Evolutionary conservation across 2,797 vertebrate genomes (phyloP).

Genomic region (Gymnoscopelus microlampas): DNA sequence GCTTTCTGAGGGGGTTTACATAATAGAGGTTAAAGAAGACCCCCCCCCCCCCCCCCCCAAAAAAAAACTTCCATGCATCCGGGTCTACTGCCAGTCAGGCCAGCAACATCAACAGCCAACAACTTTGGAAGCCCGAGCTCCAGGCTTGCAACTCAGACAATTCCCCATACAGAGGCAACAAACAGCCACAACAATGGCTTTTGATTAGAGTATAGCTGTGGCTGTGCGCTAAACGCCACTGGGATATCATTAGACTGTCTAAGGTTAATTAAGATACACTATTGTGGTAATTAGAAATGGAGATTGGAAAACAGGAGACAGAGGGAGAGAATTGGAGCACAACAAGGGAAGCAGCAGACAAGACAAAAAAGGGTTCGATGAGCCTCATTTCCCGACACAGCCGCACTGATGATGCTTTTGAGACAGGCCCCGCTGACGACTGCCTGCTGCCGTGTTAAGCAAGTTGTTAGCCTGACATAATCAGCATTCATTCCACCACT

Average conservation of each 20-base stretch:
- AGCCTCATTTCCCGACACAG: slow-evolving; percentile 56
- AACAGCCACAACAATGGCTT: neutral
- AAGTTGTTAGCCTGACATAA: slow-evolving; percentile 40
- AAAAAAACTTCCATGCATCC: slow-evolving; percentile 13
- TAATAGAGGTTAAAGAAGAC: slow-evolving; percentile 7
- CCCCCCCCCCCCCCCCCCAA: neutral
- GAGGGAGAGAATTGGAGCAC: slow-evolving; percentile 33
- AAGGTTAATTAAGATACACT: slow-evolving; percentile 63
- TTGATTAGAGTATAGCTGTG: slow-evolving; percentile 36
- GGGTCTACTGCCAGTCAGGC: slow-evolving; percentile 28
- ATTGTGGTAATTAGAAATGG: slow-evolving; percentile 60
- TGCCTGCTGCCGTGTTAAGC: slow-evolving; percentile 37
- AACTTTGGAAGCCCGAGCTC: slow-evolving; percentile 16
- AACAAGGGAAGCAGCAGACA: slow-evolving; percentile 39
- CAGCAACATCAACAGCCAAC: slow-evolving; percentile 17
- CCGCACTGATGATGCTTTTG: slow-evolving; percentile 15
- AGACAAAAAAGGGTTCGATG: slow-evolving; percentile 23
- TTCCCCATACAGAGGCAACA: slow-evolving; percentile 13
- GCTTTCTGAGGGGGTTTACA: neutral
- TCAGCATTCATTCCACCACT: slow-evolving; percentile 14
- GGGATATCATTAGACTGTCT: slow-evolving; percentile 17
- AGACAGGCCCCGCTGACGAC: slow-evolving; percentile 45
- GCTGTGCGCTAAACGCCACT: neutral
- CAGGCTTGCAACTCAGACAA: neutral
- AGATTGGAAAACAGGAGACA: slow-evolving; percentile 37